These are phyloP conservation scores for Macquaria ambigua DNA, from an alignment of 2,113 vertebrate genomes.

Conservation along the genomic window DNA sequence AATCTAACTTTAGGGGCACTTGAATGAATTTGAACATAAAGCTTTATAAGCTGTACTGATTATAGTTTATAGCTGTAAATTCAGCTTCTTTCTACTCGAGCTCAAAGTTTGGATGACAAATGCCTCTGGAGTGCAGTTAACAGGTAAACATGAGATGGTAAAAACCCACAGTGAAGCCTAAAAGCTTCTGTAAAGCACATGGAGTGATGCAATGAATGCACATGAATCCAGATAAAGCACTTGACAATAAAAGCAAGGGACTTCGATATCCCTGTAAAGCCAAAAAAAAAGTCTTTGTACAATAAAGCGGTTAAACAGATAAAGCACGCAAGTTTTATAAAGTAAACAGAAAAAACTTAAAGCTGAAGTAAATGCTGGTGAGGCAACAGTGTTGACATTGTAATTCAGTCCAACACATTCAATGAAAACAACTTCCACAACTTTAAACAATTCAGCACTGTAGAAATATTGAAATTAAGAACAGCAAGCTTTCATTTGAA, in stretches of 20 bases:
- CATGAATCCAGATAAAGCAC: slow-evolving; percentile 26
- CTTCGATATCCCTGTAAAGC: background rate
- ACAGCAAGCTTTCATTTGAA: slow-evolving; percentile 8
- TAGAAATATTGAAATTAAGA: background rate
- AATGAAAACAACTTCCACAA: background rate
- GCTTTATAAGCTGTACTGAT: background rate
- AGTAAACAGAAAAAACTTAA: slow-evolving; percentile 11
- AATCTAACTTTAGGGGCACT: background rate
- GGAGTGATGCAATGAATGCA: slow-evolving; percentile 14
- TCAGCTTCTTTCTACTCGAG: background rate
- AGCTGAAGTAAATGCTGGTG: slow-evolving; percentile 30
- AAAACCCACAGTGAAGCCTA: background rate
- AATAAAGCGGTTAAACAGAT: slow-evolving; percentile 7
- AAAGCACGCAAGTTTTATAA: slow-evolving; percentile 21
- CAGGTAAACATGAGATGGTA: slow-evolving; percentile 32
- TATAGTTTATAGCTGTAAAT: background rate
- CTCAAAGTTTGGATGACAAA: background rate
- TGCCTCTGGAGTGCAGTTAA: background rate
- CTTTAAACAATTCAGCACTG: background rate
- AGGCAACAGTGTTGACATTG: slow-evolving; percentile 18
- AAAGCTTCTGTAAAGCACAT: slow-evolving; percentile 36
- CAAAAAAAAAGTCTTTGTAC: background rate
- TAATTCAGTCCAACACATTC: slow-evolving; percentile 28
- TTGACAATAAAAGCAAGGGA: slow-evolving; percentile 9
- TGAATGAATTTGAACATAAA: background rate